Evolutionary conservation across 2,888 invertebrate species (phyloP).

Genomic region (Caenorhabditis panamensis): DNA sequence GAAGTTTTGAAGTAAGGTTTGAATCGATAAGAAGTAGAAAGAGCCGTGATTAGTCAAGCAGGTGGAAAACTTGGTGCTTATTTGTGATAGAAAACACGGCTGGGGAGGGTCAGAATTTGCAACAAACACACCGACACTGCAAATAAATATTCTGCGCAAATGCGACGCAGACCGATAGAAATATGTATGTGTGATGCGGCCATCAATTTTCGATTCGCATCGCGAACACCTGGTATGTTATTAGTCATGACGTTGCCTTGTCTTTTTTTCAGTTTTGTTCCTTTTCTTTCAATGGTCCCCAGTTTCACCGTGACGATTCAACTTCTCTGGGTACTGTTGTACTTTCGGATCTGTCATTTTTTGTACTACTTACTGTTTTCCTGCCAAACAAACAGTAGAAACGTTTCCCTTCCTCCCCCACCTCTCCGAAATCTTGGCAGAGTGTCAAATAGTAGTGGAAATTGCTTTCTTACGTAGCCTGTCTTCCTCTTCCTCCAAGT

Average conservation of each 20-base stretch:
- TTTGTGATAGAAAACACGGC: neutral
- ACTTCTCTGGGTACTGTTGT: neutral
- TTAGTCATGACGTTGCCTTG: neutral
- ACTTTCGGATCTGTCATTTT: conserved; percentile 24
- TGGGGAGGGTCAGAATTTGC: neutral
- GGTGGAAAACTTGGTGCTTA: neutral
- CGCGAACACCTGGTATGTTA: neutral
- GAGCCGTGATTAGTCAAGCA: neutral
- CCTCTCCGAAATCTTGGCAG: conserved; percentile 39
- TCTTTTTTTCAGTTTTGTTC: neutral
- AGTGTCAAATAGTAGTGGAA: conserved; percentile 47
- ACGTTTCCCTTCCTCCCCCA: conserved; percentile 7
- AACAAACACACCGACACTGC: conserved; percentile 3
- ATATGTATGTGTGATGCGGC: neutral
- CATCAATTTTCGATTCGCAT: neutral
- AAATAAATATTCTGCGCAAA: conserved; percentile 4
- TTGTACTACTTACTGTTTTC: conserved; percentile 36
- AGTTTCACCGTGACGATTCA: too few species aligned
- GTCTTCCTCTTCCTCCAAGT: conserved; percentile 37
- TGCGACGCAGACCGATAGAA: conserved; percentile 3
- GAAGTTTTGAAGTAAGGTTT: neutral
- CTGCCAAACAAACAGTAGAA: conserved; percentile 33
- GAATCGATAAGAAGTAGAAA: neutral
- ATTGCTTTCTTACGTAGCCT: conserved; percentile 34
- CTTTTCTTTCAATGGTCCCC: too few species aligned